Base-by-base conservation (phyloP, 2,888 invertebrate genomes). In the Pediacus dermestoides region DNA sequence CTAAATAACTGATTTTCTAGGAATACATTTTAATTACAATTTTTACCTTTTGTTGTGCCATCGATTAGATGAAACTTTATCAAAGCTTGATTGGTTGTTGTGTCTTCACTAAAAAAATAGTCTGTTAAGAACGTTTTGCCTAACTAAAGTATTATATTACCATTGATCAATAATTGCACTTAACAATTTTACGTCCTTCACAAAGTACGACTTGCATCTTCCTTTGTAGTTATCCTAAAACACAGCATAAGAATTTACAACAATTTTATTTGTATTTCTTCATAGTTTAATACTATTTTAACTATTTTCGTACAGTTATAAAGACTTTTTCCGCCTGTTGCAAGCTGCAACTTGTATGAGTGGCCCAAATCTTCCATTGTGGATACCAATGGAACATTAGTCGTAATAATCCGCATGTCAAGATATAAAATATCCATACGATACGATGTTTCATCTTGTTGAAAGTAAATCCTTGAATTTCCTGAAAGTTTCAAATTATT, bases 331-430 rank as follows among this genome's bases (percentile, higher is more conserved):
- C 83, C 2, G 93, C 93, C 22, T 77, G 70, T 41, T 78, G 77
- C 42, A 93, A 74, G 26, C 78, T 71, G 61, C 87, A 87, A 44
- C 73, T 71, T 4, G 71, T 68, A 60, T 87, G 85, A 0, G 89
- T 91, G 12, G 79, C 76, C 46, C 79, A 74, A 8, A 94, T 72
- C 67, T 82, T 76, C 75, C 83, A 82, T 42, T 81, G 81, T 0
- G 90, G 90, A 60, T 81, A 80, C 94, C 94, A 94, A 67, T 93
- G 89, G 71, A 89, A 85, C 47, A 93, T 66, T 52, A 94, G 76
- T 44, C 88, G 78, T 1, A 94, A 75, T 1, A 89, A 63, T 4
- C 93, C 93, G 16, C 77, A 75, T 1, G 86, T 83, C 30, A 86
- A 45, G 15, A 81, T 55, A 13, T 86, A 83, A 14, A 78, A 63